Evolutionary conservation across 2,797 vertebrate genomes (phyloP).

Genomic region (Sciurus carolinensis): DNA sequence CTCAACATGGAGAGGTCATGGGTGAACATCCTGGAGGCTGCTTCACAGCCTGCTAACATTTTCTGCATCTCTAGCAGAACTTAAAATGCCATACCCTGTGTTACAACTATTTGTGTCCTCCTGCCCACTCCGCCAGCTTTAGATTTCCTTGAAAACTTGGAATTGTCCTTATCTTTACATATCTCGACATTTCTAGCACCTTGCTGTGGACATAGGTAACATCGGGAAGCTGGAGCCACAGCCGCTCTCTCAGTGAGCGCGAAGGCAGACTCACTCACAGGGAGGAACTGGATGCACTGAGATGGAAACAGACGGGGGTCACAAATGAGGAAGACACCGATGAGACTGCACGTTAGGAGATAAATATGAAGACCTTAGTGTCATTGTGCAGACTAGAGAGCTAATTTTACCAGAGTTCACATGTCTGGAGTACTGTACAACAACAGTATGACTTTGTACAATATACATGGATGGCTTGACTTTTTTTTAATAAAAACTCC

Average conservation of each 20-base stretch:
- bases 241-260: not conserved
- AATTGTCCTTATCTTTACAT: not conserved
- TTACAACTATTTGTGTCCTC: not conserved
- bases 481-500: not conserved
- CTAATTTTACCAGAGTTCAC: not conserved
- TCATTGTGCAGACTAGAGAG: not conserved
- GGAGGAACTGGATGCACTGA: not conserved
- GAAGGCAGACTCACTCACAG: not conserved
- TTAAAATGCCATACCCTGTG: not conserved
- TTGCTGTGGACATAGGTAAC: not conserved
- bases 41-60: not conserved
- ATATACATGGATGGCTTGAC: not conserved
- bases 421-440: not conserved
- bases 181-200: not conserved
- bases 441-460: not conserved
- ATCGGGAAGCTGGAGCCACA: not conserved
- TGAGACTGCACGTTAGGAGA: not conserved
- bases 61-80: not conserved
- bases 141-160: not conserved
- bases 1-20: not conserved
- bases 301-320: not conserved
- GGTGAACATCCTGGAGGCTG: not conserved
- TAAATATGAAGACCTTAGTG: not conserved
- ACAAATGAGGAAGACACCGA: not conserved
- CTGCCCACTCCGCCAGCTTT: not conserved